These are phyloP conservation scores for Limnodromus scolopaceus DNA, from an alignment of 2,797 vertebrate genomes.

Conservation along the genomic window DNA sequence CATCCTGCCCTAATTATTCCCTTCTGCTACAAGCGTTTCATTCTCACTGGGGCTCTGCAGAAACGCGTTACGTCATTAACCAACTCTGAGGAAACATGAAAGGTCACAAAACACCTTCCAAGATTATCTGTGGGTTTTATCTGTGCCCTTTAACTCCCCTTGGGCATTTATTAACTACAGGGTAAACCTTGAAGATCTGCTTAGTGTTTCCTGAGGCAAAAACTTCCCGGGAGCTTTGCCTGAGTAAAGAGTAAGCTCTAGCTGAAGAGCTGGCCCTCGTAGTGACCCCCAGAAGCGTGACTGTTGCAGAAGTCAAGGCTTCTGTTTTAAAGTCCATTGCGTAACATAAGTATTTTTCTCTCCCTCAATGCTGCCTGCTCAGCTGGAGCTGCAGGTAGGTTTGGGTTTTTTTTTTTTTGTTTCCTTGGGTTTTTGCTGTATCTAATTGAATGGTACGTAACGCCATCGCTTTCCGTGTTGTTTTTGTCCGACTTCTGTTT, in stretches of 20 bases:
- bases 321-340: conserved; percentile 64
- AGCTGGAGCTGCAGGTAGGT: conserved; percentile 98
- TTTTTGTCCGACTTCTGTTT: conserved; percentile 52
- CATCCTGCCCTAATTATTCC: neutral
- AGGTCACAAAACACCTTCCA: conserved; percentile 4
- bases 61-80: neutral
- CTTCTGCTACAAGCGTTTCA: conserved; percentile 11
- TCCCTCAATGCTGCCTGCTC: conserved; percentile 85
- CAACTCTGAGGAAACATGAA: neutral
- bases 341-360: conserved; percentile 82
- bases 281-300: conserved; percentile 32
- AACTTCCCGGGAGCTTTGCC: neutral
- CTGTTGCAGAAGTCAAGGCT: conserved; percentile 60
- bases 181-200: neutral
- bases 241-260: neutral
- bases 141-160: conserved; percentile 1
- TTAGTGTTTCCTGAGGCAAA: neutral
- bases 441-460: conserved; percentile 60
- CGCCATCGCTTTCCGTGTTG: conserved; percentile 38
- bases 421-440: conserved; percentile 57
- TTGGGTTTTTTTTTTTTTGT: conserved; percentile 17
- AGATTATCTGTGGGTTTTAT: neutral
- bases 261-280: neutral
- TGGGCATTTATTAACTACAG: neutral
- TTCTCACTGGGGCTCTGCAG: conserved; percentile 2